phyloP scores from a whole-genome alignment of 2,888 invertebrate species.

The Melolontha melolontha region DNA sequence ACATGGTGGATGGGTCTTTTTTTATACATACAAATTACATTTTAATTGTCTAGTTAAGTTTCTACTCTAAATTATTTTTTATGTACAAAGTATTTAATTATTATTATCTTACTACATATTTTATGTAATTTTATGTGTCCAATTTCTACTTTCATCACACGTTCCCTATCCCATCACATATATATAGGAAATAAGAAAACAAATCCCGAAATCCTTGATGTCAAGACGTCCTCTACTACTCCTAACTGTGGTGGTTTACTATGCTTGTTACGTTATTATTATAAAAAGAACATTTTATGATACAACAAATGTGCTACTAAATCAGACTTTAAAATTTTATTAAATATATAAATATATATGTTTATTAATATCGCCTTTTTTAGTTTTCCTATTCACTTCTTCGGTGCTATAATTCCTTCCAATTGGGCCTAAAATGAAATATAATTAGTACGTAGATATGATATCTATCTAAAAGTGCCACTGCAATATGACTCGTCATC shows the following conservation, averaged over 20 bases:
- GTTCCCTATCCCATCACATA: conserved; percentile 30
- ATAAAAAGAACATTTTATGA: conserved; percentile 31
- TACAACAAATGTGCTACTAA: conserved; percentile 43
- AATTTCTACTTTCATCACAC: conserved; percentile 28
- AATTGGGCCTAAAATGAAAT: conserved; percentile 80
- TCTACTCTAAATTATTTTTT: conserved; percentile 60
- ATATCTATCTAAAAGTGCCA: no score
- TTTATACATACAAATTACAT: conserved; percentile 44
- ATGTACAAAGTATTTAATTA: conserved; percentile 63
- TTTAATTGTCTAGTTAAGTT: conserved; percentile 45
- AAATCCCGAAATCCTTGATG: conserved; percentile 4
- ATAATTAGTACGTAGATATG: conserved; percentile 5
- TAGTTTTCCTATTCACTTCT: conserved; percentile 68
- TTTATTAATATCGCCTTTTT: conserved; percentile 38
- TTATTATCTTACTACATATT: conserved; percentile 67
- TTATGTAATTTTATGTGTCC: conserved; percentile 54
- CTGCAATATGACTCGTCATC: no score
- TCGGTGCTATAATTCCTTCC: conserved; percentile 94
- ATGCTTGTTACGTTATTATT: conserved; percentile 36
- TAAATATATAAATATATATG: conserved; percentile 40
- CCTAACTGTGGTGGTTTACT: conserved; percentile 38
- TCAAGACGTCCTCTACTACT: conserved; percentile 22
- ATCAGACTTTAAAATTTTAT: conserved; percentile 41
- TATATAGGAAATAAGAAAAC: conserved; percentile 1
- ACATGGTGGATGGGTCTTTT: conserved; percentile 59